A percentile compares a stretch with the other conserved stretches of the same genome.
phyloP scores from a whole-genome alignment of 2,888 invertebrate genomes.

The Scrobipalpa atriplicella region DNA sequence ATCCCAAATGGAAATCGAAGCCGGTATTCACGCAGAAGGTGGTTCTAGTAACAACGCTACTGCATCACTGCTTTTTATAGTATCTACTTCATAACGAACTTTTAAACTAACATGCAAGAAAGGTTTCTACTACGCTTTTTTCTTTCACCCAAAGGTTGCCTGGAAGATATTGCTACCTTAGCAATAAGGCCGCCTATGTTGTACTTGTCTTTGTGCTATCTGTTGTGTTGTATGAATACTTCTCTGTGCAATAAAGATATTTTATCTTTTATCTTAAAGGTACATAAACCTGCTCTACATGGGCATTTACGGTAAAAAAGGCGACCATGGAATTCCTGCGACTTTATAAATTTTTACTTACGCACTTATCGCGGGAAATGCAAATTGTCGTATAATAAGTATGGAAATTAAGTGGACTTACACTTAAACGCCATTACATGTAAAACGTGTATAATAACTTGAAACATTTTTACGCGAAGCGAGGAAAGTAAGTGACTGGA shows the following conservation, averaged over 20 bases:
- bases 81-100: too few relatives aligned
- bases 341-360: constrained; percentile 15
- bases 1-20: too few relatives aligned
- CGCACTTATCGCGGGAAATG: constrained; percentile 28
- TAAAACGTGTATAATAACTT: constrained; percentile 22
- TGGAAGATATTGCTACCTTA: too few relatives aligned
- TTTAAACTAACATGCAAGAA: too few relatives aligned
- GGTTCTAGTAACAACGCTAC: too few relatives aligned
- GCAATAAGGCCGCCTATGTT: too few relatives aligned
- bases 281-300: background rate
- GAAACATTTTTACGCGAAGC: background rate
- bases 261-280: background rate
- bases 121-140: background rate
- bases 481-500: background rate
- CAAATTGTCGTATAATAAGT: constrained; percentile 27
- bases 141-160: too few relatives aligned
- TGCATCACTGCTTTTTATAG: too few relatives aligned
- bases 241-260: background rate
- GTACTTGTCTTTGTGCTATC: too few relatives aligned
- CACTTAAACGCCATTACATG: constrained; percentile 21
- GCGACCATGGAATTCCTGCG: background rate
- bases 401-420: constrained; percentile 26
- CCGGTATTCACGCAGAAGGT: too few relatives aligned
- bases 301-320: constrained; percentile 7
- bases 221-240: too few relatives aligned